Evolutionary conservation across 2,888 invertebrate species (phyloP), one percentile per base, ranked within the genome.

Genomic region (Pachycephus smyrnensis): DNA sequence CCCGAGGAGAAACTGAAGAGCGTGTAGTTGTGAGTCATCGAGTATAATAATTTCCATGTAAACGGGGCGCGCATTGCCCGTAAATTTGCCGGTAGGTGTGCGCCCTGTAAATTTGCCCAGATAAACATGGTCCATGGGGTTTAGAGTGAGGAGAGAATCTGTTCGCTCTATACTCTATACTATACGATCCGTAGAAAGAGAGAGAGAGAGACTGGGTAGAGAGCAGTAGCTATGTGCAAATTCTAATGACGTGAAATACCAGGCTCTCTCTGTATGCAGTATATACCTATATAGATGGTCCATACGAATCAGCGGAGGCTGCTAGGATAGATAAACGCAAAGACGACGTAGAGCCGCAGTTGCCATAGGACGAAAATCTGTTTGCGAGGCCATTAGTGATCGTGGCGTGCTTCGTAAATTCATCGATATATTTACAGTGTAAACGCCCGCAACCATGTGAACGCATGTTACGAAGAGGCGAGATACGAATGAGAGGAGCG

Each of bases 381-480:
- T 89, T 89, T 88, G 89, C 84, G 86, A 85, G 88, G 87, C 88
- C 88, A 89, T 90, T 90, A 90, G 86, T 87, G 89, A 89, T 89
- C 89, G 87, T 32, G 12, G 85, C 85, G 83, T 73, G 80, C 86
- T 87, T 90, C 90, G 89, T 90, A 89, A 90, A 90, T 90, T 90
- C 89, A 90, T 90, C 90, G 90, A 90, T 90, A 89, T 90, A 90
- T 90, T 90, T 90, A 90, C 89, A 87, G 88, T 88, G 88, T 86
- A 90, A 90, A 88, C 88, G 84, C 77, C 23, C 2, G 55, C 55
- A 23, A 23, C 23, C 23, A 23, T 23, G 55, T 55, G 55, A 23
- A 55, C 55, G 55, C 15, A 23, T 55, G 23, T 55, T 55, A 23
- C 55, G 55, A 23, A 23, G 55, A 55, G 55, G 23, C 23, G 55